Percentiles rank a stretch among this genome's conserved stretches.
phyloP scores from a whole-genome alignment of 1,140 invertebrate genomes.

The Limonius californicus region DNA sequence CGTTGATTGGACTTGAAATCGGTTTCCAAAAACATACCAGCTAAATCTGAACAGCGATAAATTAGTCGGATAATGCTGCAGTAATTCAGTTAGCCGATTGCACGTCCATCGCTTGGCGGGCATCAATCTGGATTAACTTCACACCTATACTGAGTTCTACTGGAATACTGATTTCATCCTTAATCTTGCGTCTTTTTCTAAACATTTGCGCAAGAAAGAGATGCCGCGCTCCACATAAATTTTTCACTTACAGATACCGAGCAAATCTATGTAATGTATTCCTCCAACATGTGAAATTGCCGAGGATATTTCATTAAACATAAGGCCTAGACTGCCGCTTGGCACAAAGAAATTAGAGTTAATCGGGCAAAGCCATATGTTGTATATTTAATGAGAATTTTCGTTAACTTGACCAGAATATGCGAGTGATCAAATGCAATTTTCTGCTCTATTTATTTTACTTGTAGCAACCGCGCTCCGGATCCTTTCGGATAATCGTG shows the following conservation, averaged over 20 bases:
- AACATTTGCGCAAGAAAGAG: not conserved
- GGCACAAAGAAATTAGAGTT: not conserved
- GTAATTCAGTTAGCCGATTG: constrained; percentile 39
- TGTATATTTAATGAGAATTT: not conserved
- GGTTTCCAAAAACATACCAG: not conserved
- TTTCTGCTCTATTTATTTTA: constrained; percentile 1
- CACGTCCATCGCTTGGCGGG: constrained; percentile 32
- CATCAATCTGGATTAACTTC: constrained; percentile 39
- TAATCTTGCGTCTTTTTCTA: not conserved
- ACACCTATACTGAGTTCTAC: constrained; percentile 28
- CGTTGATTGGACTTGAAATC: not conserved
- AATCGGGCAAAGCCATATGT: not conserved
- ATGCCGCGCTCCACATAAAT: not conserved
- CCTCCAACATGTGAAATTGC: not conserved
- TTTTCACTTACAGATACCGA: not conserved
- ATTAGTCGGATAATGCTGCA: constrained; percentile 34
- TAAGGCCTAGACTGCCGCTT: not conserved
- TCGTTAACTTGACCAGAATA: constrained; percentile 4
- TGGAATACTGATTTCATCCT: constrained; percentile 2
- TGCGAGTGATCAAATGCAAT: not conserved
- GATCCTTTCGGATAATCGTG: constrained; percentile 3
- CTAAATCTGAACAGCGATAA: constrained; percentile 36
- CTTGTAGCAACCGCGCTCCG: not conserved
- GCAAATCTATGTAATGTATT: constrained; percentile 2
- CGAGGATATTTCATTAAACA: not conserved